A percentile compares a stretch with the other conserved stretches of the same genome.
phyloP scores from a whole-genome alignment of 2,113 vertebrate species.

The Limanda limanda region DNA sequence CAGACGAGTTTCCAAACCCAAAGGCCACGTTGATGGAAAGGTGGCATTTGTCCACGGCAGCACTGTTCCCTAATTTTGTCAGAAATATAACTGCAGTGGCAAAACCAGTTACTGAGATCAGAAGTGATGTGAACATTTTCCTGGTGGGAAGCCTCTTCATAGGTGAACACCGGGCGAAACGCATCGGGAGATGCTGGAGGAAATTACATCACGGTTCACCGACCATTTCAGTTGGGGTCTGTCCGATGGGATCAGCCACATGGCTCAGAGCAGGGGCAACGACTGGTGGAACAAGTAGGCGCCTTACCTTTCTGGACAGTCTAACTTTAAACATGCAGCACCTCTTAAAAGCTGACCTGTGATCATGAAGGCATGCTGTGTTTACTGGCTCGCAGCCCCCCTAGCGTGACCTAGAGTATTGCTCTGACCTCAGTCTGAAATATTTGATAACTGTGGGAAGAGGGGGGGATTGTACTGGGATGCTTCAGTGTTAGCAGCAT shows the following conservation, averaged over 20 bases:
- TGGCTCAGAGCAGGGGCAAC: constrained; percentile 52
- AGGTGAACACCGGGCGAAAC: constrained; percentile 37
- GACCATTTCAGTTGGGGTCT: constrained; percentile 53
- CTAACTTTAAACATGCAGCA: constrained; percentile 48
- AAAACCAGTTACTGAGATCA: constrained; percentile 65
- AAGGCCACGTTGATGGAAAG: too few relatives aligned
- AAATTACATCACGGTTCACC: constrained; percentile 69
- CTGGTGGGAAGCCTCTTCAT: constrained; percentile 55
- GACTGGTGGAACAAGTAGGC: constrained; percentile 20
- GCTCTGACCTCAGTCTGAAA: constrained; percentile 63
- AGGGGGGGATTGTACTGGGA: neutral
- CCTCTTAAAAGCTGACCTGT: constrained; percentile 46
- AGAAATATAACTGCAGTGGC: constrained; percentile 51
- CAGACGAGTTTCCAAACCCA: too few relatives aligned
- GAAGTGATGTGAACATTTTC: constrained; percentile 67
- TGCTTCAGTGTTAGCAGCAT: constrained; percentile 41
- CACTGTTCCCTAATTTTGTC: constrained; percentile 51
- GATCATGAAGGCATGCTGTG: constrained; percentile 44
- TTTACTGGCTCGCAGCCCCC: constrained; percentile 46
- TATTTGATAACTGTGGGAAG: constrained; percentile 52
- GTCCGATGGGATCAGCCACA: constrained; percentile 68
- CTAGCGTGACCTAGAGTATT: constrained; percentile 33
- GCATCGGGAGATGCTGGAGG: constrained; percentile 55
- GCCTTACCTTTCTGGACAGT: constrained; percentile 20
- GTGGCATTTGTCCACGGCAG: too few relatives aligned